Conservation (phyloP, 2,888 invertebrate genomes). For the Melolontha melolontha region DNA sequence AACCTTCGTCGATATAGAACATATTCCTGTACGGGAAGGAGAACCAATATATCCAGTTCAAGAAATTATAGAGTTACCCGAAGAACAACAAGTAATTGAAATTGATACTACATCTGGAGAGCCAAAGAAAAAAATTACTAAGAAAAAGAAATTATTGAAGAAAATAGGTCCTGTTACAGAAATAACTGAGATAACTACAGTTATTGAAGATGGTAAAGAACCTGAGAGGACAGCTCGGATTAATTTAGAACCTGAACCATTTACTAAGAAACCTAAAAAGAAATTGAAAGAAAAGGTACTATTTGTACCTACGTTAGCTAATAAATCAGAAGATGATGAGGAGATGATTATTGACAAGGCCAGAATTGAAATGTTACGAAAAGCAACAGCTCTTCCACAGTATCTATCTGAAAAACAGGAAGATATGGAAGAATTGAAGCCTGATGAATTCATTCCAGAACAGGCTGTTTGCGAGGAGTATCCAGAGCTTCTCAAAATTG, state of each 20-base stretch:
- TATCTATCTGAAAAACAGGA: constrained; percentile 52
- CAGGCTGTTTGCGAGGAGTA: constrained; percentile 48
- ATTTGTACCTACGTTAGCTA: constrained; percentile 58
- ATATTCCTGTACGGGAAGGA: constrained; percentile 38
- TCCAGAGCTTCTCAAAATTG: constrained; percentile 49
- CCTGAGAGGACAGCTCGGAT: constrained; percentile 58
- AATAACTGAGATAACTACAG: constrained; percentile 53
- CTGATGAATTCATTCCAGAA: constrained; percentile 43
- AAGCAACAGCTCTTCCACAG: constrained; percentile 53
- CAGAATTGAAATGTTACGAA: constrained; percentile 58
- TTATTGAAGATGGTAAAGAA: constrained; percentile 58
- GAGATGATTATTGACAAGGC: constrained; percentile 58
- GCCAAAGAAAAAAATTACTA: constrained; percentile 61
- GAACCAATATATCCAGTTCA: constrained; percentile 5
- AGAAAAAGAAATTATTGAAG: constrained; percentile 52
- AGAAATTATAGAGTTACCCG: constrained; percentile 56
- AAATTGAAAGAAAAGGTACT: constrained; percentile 54
- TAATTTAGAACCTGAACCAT: constrained; percentile 37
- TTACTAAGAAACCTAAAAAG: constrained; percentile 40
- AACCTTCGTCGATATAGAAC: constrained; percentile 46
- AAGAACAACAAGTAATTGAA: constrained; percentile 62
- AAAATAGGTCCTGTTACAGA: constrained; percentile 51
- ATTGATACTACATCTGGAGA: constrained; percentile 61
- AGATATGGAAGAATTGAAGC: constrained; percentile 52
- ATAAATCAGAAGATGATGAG: constrained; percentile 58